Evolutionary conservation across 1,140 invertebrate species (phyloP).

Genomic region (Anastrepha ludens): DNA sequence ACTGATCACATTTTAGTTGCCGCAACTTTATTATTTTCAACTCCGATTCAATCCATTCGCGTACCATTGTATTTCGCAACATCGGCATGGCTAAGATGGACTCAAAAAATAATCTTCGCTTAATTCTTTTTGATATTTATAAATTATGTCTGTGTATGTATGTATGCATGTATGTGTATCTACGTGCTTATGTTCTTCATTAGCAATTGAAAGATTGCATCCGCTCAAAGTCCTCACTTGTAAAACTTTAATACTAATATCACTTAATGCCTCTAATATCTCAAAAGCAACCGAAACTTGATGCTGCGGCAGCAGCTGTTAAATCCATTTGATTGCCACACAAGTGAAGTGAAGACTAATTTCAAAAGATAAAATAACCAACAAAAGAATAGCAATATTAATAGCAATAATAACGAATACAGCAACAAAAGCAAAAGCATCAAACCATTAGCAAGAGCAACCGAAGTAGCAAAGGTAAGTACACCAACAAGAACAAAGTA

Average conservation of each 20-base stretch:
- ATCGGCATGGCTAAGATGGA: no score
- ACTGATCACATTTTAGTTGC: no score
- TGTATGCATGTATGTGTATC: no score
- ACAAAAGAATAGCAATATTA: slow-evolving; percentile 21
- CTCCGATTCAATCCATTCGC: no score
- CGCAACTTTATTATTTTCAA: no score
- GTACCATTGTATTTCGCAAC: no score
- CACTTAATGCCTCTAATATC: slow-evolving; percentile 12
- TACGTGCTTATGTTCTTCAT: slow-evolving; percentile 8
- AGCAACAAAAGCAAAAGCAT: neutral
- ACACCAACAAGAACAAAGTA: neutral
- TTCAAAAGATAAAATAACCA: slow-evolving; percentile 10
- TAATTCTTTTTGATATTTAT: slow-evolving; percentile 11
- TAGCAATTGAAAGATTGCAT: slow-evolving; percentile 15
- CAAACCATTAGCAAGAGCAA: neutral
- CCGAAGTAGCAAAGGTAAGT: neutral
- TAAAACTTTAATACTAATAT: neutral
- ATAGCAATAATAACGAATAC: slow-evolving; percentile 21
- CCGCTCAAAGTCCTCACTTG: neutral
- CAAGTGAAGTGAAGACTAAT: slow-evolving; percentile 38
- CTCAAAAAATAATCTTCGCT: no score
- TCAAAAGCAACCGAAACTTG: neutral
- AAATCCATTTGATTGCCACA: slow-evolving; percentile 47
- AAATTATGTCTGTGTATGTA: neutral
- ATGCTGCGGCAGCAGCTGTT: neutral